Conservation (phyloP, 2,113 vertebrate species). For the Actinemys pallida region DNA sequence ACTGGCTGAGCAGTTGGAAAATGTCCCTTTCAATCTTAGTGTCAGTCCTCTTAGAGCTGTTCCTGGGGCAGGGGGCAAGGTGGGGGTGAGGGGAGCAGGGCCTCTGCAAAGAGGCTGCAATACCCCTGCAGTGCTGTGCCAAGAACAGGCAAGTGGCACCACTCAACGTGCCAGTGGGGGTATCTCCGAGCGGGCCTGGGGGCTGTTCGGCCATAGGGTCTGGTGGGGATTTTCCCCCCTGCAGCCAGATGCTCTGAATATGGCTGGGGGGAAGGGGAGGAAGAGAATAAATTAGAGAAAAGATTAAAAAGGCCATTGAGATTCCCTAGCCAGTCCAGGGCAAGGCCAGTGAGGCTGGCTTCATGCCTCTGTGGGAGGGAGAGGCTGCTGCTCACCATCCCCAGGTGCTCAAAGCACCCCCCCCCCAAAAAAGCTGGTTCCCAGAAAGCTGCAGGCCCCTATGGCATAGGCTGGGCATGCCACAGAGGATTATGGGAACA, state of each 20-base stretch:
- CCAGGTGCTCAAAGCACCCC: neutral
- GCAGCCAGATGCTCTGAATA: neutral
- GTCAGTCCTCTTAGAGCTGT: neutral
- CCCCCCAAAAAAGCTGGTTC: neutral
- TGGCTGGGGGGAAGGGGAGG: neutral
- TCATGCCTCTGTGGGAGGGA: neutral
- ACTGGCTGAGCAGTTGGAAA: neutral
- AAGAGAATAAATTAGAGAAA: slow-evolving; percentile 67
- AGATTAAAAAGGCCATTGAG: slow-evolving; percentile 65
- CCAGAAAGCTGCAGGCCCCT: neutral
- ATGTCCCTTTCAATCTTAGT: neutral
- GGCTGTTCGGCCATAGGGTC: rapidly evolving
- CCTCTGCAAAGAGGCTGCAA: neutral
- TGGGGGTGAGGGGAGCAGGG: neutral
- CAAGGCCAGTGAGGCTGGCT: neutral
- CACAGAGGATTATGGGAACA: slow-evolving; percentile 35
- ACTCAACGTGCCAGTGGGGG: too few relatives aligned
- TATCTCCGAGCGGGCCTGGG: neutral
- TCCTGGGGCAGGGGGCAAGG: neutral
- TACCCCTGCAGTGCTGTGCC: neutral
- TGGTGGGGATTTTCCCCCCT: neutral
- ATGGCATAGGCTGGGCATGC: neutral
- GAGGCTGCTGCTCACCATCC: neutral
- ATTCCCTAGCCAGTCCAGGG: slow-evolving; percentile 33
- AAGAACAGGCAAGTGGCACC: neutral